These are phyloP conservation scores for Aphis gossypii DNA, from an alignment of 1,140 invertebrate genomes.

Conservation along the genomic window DNA sequence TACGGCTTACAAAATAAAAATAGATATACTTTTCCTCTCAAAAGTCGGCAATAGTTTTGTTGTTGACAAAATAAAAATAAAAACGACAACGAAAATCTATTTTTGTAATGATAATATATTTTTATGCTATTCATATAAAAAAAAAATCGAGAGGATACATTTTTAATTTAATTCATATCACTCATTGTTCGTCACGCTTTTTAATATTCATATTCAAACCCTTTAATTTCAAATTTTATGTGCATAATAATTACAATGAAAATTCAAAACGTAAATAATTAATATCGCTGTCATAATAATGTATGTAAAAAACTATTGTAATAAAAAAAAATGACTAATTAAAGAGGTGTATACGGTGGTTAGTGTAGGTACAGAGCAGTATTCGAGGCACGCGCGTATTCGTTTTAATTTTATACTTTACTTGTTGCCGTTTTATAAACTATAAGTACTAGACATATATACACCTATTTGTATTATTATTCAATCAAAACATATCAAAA, in stretches of 20 bases:
- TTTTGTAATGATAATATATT: neutral
- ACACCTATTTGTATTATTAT: neutral
- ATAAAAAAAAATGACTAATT: neutral
- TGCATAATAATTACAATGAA: neutral
- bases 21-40: neutral
- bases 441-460: neutral
- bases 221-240: neutral
- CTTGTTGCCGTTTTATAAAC: neutral
- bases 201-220: slow-evolving; percentile 42
- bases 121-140: neutral
- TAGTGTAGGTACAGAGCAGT: neutral
- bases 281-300: neutral
- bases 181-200: slow-evolving; percentile 38
- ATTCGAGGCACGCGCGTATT: neutral
- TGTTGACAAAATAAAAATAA: neutral
- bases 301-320: neutral
- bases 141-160: neutral
- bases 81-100: neutral
- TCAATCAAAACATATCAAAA: too few species aligned
- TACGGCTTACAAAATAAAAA: neutral
- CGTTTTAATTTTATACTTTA: neutral
- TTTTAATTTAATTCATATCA: slow-evolving; percentile 10
- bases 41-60: neutral
- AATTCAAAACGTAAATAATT: slow-evolving; percentile 10
- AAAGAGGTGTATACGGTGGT: neutral